A percentile compares a stretch with the other conserved stretches of the same genome.
Conservation (phyloP, 2,113 vertebrate species). For the Lipotes vexillifer region DNA sequence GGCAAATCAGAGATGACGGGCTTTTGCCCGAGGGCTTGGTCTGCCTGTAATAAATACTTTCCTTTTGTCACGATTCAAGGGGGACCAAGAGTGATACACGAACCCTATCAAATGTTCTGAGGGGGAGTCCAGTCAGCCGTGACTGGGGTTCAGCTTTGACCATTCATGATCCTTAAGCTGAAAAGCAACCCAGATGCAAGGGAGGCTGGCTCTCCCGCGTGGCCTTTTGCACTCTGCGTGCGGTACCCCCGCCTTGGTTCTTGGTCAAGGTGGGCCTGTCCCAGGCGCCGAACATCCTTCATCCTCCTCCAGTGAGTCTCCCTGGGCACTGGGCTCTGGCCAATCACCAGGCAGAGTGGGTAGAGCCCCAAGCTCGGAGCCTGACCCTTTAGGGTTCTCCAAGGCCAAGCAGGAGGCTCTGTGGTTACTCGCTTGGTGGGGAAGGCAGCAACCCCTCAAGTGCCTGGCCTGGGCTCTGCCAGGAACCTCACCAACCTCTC, state of each 20-base stretch:
- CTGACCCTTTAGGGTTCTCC: background rate
- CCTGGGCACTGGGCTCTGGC: background rate
- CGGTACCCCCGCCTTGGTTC: background rate
- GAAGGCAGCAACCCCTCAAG: background rate
- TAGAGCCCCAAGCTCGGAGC: too few species aligned
- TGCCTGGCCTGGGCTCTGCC: background rate
- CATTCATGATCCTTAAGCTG: constrained; percentile 34
- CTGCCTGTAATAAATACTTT: constrained; percentile 83
- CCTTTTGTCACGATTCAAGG: constrained; percentile 82
- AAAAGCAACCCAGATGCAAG: constrained; percentile 69
- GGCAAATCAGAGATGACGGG: constrained; percentile 82
- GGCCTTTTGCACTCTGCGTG: background rate
- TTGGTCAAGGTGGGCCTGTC: background rate
- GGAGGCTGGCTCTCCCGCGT: background rate
- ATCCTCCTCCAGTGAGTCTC: background rate
- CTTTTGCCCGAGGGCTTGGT: constrained; percentile 79
- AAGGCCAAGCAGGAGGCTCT: background rate
- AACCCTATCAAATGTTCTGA: constrained; percentile 74
- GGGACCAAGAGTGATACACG: constrained; percentile 68
- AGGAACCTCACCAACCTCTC: background rate
- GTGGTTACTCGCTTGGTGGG: fast-evolving
- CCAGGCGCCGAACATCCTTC: fast-evolving
- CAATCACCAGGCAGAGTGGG: background rate
- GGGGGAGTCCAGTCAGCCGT: constrained; percentile 75
- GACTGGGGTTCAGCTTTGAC: constrained; percentile 66